Conservation (phyloP, 2,797 vertebrate species). For the Esox masquinongy region DNA sequence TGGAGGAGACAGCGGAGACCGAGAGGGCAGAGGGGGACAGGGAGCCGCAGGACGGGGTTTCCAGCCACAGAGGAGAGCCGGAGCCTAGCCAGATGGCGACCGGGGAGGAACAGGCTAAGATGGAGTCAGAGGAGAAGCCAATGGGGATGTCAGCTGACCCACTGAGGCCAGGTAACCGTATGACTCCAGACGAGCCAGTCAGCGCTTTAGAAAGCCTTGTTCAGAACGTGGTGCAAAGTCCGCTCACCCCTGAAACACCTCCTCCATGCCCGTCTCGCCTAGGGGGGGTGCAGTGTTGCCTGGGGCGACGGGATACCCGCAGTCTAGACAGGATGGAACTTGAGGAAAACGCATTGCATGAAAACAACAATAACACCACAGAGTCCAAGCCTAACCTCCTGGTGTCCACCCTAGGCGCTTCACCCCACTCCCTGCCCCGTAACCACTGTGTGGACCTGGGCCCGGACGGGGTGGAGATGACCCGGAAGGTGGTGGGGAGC, state of each 20-base stretch:
- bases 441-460: constrained; percentile 49
- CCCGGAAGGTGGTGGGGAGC: constrained; percentile 26
- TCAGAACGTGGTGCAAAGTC: constrained; percentile 27
- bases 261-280: constrained; percentile 30
- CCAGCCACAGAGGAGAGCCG: background rate
- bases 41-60: constrained; percentile 13
- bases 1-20: constrained; percentile 10
- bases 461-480: constrained; percentile 48
- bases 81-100: background rate
- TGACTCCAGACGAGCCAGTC: constrained; percentile 63
- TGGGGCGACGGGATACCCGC: constrained; percentile 44
- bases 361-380: constrained; percentile 70
- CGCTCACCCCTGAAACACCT: constrained; percentile 20
- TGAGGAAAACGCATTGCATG: constrained; percentile 38
- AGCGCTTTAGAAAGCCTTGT: constrained; percentile 35
- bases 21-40: constrained; percentile 13
- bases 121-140: background rate
- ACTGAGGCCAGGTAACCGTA: constrained; percentile 3
- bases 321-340: constrained; percentile 21
- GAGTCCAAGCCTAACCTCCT: background rate
- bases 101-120: background rate
- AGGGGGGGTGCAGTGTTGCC: constrained; percentile 64
- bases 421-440: constrained; percentile 23
- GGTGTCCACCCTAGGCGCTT: constrained; percentile 5
- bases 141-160: background rate